Evolutionary conservation across 2,797 vertebrate species (phyloP).

Genomic region (Phrynocephalus forsythii): DNA sequence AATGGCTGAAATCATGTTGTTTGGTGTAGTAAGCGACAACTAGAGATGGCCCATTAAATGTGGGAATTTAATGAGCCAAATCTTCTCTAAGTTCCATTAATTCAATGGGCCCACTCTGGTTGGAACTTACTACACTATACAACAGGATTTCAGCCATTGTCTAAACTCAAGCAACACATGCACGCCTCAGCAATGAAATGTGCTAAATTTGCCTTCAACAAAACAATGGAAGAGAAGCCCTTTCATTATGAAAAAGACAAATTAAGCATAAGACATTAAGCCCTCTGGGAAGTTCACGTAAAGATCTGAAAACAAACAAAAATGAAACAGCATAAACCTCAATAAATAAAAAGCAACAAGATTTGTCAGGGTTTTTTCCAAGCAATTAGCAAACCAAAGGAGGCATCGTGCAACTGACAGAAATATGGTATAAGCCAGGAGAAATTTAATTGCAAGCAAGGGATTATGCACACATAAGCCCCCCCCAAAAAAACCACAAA

Average conservation of each 20-base stretch:
- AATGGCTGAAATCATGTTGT: neutral
- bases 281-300: constrained; percentile 59
- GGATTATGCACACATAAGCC: constrained; percentile 48
- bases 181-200: constrained; percentile 49
- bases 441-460: constrained; percentile 39
- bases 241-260: constrained; percentile 35
- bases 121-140: too few relatives aligned
- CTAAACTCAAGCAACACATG: constrained; percentile 17
- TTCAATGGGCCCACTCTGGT: too few relatives aligned
- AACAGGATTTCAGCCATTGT: neutral
- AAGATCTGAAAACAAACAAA: constrained; percentile 60
- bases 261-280: constrained; percentile 50
- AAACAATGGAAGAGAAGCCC: constrained; percentile 46
- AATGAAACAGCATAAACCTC: constrained; percentile 50
- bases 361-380: constrained; percentile 53
- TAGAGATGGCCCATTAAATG: too few relatives aligned
- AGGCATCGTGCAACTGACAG: constrained; percentile 37
- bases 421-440: constrained; percentile 34
- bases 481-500: constrained; percentile 10
- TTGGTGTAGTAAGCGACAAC: too few relatives aligned
- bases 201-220: constrained; percentile 54
- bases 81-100: too few relatives aligned
- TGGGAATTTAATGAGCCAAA: too few relatives aligned
- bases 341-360: constrained; percentile 53
- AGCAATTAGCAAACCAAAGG: constrained; percentile 50